Conservation (phyloP, 2,113 vertebrate species). For the Lethenteron camtschaticum region DNA sequence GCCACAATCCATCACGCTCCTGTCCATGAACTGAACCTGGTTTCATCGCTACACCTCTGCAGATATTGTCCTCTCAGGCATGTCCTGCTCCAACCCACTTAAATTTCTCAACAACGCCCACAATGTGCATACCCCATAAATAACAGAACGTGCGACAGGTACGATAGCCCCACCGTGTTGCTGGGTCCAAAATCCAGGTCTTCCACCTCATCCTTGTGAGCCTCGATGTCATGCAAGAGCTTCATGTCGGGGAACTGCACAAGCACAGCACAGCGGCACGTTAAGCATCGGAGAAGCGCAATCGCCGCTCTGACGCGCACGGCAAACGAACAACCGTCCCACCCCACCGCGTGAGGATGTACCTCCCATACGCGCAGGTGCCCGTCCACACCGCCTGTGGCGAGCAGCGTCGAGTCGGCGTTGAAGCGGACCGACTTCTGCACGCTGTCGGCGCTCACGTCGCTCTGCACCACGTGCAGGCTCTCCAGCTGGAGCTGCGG, state of each 20-base stretch:
- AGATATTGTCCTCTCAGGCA: too few species aligned
- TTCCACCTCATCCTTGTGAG: constrained; percentile 60
- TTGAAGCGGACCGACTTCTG: constrained; percentile 69
- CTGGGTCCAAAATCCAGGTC: constrained; percentile 50
- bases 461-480: constrained; percentile 40
- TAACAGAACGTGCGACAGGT: too few species aligned
- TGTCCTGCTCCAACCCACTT: too few species aligned
- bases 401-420: constrained; percentile 34
- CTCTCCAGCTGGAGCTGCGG: constrained; percentile 27
- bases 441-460: constrained; percentile 47
- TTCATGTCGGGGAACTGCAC: constrained; percentile 57
- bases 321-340: not conserved
- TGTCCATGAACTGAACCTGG: too few species aligned
- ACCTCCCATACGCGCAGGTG: constrained; percentile 67
- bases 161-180: constrained; percentile 38
- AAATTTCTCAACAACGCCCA: too few species aligned
- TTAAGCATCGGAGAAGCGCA: too few species aligned
- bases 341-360: constrained; percentile 7
- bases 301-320: too few species aligned
- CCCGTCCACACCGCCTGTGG: constrained; percentile 60
- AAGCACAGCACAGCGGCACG: not conserved
- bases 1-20: too few species aligned
- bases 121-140: too few species aligned
- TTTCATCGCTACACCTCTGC: too few species aligned
- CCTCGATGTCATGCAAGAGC: constrained; percentile 53